These are phyloP conservation scores for Dysmachus trigonus DNA, from an alignment of 2,888 invertebrate species.

Conservation along the genomic window DNA sequence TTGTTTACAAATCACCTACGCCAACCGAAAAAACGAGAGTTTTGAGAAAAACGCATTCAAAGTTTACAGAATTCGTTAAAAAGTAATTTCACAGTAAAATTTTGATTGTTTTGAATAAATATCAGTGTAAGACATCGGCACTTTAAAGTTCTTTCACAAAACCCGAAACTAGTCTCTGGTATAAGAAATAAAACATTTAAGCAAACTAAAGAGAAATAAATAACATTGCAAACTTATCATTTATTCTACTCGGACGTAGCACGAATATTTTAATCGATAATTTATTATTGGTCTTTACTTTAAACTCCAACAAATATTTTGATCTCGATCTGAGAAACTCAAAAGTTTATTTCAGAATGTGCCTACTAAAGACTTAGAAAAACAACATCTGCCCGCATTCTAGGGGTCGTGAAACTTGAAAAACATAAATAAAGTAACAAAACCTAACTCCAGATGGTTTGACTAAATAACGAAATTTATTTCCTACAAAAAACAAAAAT, in stretches of 20 bases:
- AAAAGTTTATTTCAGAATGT: not conserved
- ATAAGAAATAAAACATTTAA: too few species aligned
- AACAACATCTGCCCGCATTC: not conserved
- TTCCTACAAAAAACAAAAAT: not conserved
- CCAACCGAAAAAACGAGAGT: not conserved
- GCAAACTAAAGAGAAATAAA: too few species aligned
- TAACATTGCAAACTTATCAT: not conserved
- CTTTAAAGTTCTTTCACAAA: too few species aligned
- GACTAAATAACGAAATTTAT: conserved; percentile 31
- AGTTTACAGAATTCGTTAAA: not conserved
- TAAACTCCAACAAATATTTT: too few species aligned
- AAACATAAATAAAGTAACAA: not conserved
- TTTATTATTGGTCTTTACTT: too few species aligned
- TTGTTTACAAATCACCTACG: not conserved
- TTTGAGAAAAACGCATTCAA: not conserved
- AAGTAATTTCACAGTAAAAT: too few species aligned
- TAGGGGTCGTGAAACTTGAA: not conserved
- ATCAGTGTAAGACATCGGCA: not conserved
- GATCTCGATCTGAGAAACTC: too few species aligned
- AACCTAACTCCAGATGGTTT: not conserved
- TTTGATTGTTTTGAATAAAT: not conserved
- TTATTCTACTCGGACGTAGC: not conserved
- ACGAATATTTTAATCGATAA: not conserved
- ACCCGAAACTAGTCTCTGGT: too few species aligned
- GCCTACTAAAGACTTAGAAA: not conserved